These are phyloP conservation scores for Eciton burchellii DNA, from an alignment of 1,140 invertebrate genomes.

Conservation along the genomic window DNA sequence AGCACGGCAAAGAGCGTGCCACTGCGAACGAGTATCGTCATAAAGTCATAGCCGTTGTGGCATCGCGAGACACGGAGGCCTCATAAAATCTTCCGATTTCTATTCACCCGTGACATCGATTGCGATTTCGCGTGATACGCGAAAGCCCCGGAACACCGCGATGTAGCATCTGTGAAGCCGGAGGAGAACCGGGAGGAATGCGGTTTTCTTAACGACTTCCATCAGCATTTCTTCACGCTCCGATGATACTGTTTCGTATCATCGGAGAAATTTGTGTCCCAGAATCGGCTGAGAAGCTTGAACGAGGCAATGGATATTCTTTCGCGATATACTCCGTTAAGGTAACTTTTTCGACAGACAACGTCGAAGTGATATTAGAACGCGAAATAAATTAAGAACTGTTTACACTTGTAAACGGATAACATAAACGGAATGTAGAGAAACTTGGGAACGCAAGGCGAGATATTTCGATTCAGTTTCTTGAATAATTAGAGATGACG, in stretches of 20 bases:
- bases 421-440: neutral
- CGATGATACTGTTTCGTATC: slow-evolving; percentile 51
- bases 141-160: neutral
- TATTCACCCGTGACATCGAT: slow-evolving; percentile 47
- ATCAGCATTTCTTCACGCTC: slow-evolving; percentile 64
- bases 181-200: neutral
- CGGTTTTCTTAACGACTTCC: slow-evolving; percentile 61
- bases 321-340: neutral
- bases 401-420: neutral
- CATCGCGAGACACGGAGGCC: neutral
- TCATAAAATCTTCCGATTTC: slow-evolving; percentile 47
- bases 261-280: slow-evolving; percentile 29
- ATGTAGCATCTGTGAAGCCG: slow-evolving; percentile 7
- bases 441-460: neutral
- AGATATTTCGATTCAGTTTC: neutral
- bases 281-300: slow-evolving; percentile 19
- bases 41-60: slow-evolving; percentile 3
- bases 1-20: neutral
- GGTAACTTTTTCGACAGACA: neutral
- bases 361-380: neutral
- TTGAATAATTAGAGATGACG: neutral
- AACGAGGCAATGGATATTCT: slow-evolving; percentile 20
- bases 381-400: neutral
- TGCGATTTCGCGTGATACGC: slow-evolving; percentile 4
- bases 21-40: slow-evolving; percentile 2